phyloP scores from a whole-genome alignment of 2,888 invertebrate genomes.

The Sinotaia quadrata region DNA sequence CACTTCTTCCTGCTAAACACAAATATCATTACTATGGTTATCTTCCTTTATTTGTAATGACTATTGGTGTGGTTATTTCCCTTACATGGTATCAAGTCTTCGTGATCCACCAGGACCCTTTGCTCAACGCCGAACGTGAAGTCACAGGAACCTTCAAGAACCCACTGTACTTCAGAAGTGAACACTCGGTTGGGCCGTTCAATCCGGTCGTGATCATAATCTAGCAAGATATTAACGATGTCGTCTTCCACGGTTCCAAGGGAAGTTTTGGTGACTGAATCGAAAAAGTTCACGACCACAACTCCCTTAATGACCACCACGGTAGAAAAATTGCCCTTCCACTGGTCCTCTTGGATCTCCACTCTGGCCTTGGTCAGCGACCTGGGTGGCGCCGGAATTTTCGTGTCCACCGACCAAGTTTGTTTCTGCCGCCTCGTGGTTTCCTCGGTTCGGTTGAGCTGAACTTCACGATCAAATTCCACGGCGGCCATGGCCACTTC shows the following conservation, averaged over 20 bases:
- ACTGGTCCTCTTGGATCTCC: background rate
- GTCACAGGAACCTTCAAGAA: background rate
- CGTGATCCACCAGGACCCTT: too few relatives aligned
- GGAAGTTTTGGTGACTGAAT: background rate
- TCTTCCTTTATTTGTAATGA: too few relatives aligned
- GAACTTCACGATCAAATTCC: background rate
- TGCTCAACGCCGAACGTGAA: background rate
- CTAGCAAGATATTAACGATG: background rate
- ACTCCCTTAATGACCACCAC: background rate
- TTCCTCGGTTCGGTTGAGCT: background rate
- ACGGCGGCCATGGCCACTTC: background rate
- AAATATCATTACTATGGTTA: too few relatives aligned
- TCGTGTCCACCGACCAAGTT: background rate
- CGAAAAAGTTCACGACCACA: background rate
- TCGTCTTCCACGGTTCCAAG: background rate
- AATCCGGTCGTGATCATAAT: background rate
- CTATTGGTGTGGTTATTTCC: too few relatives aligned
- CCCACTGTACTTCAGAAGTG: background rate
- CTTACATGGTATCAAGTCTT: too few relatives aligned
- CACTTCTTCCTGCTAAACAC: too few relatives aligned
- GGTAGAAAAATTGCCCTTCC: background rate
- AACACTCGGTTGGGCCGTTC: background rate
- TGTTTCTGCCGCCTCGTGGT: background rate
- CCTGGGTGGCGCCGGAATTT: background rate
- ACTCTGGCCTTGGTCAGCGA: background rate